phyloP scores from a whole-genome alignment of 2,113 vertebrate species.

The Notiomystis cincta region DNA sequence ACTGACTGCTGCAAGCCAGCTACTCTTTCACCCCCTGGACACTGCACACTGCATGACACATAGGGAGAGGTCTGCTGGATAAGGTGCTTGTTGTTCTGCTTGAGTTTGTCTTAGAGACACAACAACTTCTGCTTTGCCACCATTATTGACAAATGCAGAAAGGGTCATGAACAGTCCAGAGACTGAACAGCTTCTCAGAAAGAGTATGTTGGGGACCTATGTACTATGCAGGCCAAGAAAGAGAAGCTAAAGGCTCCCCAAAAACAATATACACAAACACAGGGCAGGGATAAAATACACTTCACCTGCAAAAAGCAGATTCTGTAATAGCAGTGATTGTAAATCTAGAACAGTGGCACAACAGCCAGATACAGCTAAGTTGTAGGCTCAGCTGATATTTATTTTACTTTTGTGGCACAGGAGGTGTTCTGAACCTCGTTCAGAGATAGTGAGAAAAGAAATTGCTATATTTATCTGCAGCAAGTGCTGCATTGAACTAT shows the following conservation, averaged over 20 bases:
- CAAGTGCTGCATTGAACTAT: background rate
- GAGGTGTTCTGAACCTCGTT: background rate
- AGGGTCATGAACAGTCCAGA: background rate
- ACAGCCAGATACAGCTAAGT: rapidly evolving
- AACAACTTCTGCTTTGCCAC: background rate
- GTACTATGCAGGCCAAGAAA: background rate
- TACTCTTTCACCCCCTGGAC: background rate
- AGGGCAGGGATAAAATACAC: background rate
- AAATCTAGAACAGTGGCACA: background rate
- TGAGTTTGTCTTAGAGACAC: background rate
- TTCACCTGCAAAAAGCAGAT: background rate
- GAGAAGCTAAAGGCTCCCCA: background rate
- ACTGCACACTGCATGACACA: background rate
- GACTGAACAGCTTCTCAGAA: background rate
- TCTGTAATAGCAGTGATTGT: background rate
- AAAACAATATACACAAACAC: background rate
- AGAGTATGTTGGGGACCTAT: too few species aligned
- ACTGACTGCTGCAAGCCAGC: background rate
- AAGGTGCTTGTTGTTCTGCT: background rate
- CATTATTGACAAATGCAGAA: background rate
- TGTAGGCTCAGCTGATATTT: background rate
- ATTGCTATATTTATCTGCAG: background rate
- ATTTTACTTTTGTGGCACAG: background rate
- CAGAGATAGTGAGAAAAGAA: background rate
- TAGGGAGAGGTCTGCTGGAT: background rate